phyloP scores from a whole-genome alignment of 2,888 invertebrate genomes.

The Eupithecia abbreviata region DNA sequence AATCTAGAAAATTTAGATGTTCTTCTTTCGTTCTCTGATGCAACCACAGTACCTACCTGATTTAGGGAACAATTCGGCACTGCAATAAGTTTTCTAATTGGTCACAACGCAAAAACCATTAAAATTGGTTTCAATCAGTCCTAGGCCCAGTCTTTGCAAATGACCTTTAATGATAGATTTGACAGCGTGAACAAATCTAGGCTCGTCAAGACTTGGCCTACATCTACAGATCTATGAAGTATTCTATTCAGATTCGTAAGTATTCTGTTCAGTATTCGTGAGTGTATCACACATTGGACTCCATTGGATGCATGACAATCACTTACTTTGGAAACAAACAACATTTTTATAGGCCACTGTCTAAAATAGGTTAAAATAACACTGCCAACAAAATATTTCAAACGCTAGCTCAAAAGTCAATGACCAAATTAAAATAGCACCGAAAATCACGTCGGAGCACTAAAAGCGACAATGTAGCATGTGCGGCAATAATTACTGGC shows the following conservation, averaged over 20 bases:
- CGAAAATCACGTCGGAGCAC: constrained; percentile 53
- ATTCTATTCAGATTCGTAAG: too few species aligned
- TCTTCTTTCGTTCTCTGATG: too few species aligned
- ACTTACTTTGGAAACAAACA: background rate
- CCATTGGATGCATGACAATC: background rate
- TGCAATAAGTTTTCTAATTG: too few species aligned
- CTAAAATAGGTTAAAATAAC: background rate
- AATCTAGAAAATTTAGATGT: background rate
- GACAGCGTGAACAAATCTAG: background rate
- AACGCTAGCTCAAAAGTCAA: constrained; percentile 18
- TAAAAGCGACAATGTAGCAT: constrained; percentile 52
- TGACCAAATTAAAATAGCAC: constrained; percentile 35
- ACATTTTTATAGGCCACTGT: background rate
- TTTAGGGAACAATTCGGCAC: too few species aligned
- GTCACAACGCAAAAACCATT: too few species aligned
- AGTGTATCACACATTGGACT: background rate
- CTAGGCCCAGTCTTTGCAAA: background rate
- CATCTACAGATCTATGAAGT: background rate
- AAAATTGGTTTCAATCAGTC: too few species aligned
- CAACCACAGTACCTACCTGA: too few species aligned
- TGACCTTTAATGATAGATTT: background rate
- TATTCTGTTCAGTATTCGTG: background rate
- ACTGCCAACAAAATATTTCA: constrained; percentile 4
- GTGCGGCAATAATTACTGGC: constrained; percentile 63
- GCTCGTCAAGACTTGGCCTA: background rate